Conservation (phyloP, 2,888 invertebrate species). For the Gortyna flavago region DNA sequence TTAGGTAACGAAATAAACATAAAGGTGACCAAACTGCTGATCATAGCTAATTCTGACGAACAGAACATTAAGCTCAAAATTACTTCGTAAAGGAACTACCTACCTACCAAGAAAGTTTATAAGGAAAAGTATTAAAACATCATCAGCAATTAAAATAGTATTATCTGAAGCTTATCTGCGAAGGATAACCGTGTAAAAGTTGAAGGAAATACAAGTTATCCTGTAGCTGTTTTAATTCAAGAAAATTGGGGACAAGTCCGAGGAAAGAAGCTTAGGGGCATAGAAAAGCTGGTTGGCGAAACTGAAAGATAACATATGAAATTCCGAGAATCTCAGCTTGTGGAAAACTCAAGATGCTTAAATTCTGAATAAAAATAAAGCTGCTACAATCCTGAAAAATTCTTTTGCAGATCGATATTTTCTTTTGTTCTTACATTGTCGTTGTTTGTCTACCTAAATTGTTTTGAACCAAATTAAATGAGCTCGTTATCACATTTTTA, state of each 20-base stretch:
- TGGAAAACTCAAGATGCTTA: neutral
- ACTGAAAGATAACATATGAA: conserved; percentile 14
- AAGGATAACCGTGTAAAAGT: conserved; percentile 16
- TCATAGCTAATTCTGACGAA: neutral
- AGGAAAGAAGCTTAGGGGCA: conserved; percentile 24
- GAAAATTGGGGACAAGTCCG: conserved; percentile 31
- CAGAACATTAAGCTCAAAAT: neutral
- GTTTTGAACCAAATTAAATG: neutral
- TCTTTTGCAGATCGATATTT: neutral
- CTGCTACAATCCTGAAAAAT: neutral
- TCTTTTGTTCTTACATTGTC: neutral
- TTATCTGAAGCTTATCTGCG: conserved; percentile 24
- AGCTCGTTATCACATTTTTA: neutral
- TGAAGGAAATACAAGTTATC: neutral
- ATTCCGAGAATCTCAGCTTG: neutral
- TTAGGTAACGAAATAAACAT: conserved; percentile 43
- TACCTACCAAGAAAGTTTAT: conserved; percentile 2
- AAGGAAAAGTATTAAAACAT: conserved; percentile 16
- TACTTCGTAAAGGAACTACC: conserved; percentile 4
- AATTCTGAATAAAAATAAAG: neutral
- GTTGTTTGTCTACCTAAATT: neutral
- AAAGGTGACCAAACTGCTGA: conserved; percentile 21
- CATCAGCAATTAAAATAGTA: conserved; percentile 36
- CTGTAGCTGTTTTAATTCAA: conserved; percentile 16
- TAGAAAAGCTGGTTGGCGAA: conserved; percentile 13